phyloP scores from a whole-genome alignment of 2,888 invertebrate species.

The Drosophila austrosaltans region DNA sequence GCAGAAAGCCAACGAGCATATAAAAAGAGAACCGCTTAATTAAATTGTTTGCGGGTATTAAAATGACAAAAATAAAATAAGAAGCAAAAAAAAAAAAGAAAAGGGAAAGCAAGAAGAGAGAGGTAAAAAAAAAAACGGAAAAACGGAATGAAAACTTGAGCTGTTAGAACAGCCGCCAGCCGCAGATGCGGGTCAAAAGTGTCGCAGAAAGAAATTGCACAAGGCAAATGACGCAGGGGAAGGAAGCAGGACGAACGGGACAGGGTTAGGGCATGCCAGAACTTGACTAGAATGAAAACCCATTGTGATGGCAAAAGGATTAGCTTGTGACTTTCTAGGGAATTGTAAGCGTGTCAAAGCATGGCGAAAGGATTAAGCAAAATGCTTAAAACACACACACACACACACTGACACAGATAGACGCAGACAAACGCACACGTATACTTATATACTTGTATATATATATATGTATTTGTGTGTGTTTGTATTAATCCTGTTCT shows the following conservation, averaged over 20 bases:
- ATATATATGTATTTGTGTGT: no score
- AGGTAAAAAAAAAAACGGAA: background rate
- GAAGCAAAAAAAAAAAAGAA: slow-evolving; percentile 24
- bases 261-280: slow-evolving; percentile 19
- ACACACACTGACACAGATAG: slow-evolving; percentile 8
- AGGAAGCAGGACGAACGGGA: background rate
- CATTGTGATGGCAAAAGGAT: slow-evolving; percentile 66
- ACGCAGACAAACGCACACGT: background rate
- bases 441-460: no score
- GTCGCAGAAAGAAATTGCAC: slow-evolving; percentile 55
- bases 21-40: slow-evolving; percentile 71
- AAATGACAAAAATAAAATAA: slow-evolving; percentile 67
- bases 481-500: no score
- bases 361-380: slow-evolving; percentile 72
- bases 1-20: slow-evolving; percentile 35
- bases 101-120: slow-evolving; percentile 27
- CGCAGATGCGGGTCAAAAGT: slow-evolving; percentile 66
- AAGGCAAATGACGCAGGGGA: slow-evolving; percentile 3
- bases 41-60: slow-evolving; percentile 79
- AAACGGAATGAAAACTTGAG: slow-evolving; percentile 68
- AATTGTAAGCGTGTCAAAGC: slow-evolving; percentile 77
- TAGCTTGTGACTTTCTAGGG: slow-evolving; percentile 75
- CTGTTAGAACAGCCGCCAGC: slow-evolving; percentile 23
- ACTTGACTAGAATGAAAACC: slow-evolving; percentile 35
- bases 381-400: slow-evolving; percentile 68